Evolutionary conservation across 2,888 invertebrate genomes (phyloP).

Genomic region (Brenthis hecate): DNA sequence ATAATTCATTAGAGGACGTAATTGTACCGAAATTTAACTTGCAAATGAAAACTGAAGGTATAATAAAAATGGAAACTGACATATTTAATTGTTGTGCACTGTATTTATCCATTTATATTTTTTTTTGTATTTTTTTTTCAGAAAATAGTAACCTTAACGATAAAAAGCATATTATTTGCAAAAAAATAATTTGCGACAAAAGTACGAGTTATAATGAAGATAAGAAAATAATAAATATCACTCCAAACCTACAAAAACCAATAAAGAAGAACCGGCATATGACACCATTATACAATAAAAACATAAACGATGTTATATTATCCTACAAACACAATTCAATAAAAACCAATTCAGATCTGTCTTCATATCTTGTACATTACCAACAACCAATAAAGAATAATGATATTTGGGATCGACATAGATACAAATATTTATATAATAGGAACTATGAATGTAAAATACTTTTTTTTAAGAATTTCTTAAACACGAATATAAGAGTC

Average conservation of each 20-base stretch:
- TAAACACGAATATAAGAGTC: constrained; percentile 40
- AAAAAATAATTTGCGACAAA: constrained; percentile 40
- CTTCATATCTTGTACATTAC: neutral
- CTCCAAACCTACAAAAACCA: neutral
- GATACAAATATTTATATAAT: neutral
- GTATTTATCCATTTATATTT: neutral
- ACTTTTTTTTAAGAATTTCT: constrained; percentile 11
- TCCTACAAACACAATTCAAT: neutral
- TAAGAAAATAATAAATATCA: neutral
- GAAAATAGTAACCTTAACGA: neutral
- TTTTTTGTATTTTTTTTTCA: constrained; percentile 9
- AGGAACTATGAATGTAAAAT: neutral
- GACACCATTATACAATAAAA: neutral
- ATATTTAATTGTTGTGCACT: neutral
- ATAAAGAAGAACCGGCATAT: neutral
- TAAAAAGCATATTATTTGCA: neutral
- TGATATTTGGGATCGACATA: neutral
- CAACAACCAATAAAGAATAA: neutral
- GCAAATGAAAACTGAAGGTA: constrained; percentile 14
- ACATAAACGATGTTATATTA: neutral
- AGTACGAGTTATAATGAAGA: constrained; percentile 40
- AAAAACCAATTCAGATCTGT: neutral
- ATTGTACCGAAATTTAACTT: neutral
- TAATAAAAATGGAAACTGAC: neutral
- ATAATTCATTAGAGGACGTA: constrained; percentile 31